These are phyloP conservation scores for Tipula lateralis DNA, from an alignment of 2,888 invertebrate species.

Conservation along the genomic window DNA sequence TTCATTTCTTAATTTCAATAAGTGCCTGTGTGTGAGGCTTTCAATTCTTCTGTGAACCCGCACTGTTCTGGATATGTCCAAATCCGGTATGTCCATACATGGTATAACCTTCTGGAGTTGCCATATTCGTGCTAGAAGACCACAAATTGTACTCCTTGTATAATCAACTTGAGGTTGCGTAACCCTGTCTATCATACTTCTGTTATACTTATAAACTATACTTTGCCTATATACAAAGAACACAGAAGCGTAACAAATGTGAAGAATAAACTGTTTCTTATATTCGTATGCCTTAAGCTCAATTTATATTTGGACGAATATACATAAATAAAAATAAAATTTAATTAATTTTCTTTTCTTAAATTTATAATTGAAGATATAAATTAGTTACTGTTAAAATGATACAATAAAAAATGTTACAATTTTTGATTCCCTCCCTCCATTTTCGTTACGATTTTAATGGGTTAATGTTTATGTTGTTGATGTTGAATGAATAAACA, in stretches of 20 bases:
- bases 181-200: too few relatives aligned
- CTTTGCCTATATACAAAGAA: background rate
- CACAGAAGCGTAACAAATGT: background rate
- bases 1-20: too few relatives aligned
- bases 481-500: background rate
- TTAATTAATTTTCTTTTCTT: slow-evolving; percentile 7
- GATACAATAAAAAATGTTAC: background rate
- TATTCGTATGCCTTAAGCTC: background rate
- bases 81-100: too few relatives aligned
- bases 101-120: too few relatives aligned
- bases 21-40: too few relatives aligned
- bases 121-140: too few relatives aligned
- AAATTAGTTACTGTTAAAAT: slow-evolving; percentile 11
- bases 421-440: background rate
- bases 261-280: background rate
- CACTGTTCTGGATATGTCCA: too few relatives aligned
- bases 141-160: too few relatives aligned
- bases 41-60: too few relatives aligned
- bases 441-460: background rate
- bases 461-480: background rate
- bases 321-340: background rate
- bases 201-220: too few relatives aligned
- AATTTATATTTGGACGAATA: background rate
- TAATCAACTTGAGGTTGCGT: too few relatives aligned
- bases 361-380: background rate